A percentile compares a stretch with the other conserved stretches of the same genome.
Conservation (phyloP, 2,113 vertebrate genomes). For the Bubo scandiacus region DNA sequence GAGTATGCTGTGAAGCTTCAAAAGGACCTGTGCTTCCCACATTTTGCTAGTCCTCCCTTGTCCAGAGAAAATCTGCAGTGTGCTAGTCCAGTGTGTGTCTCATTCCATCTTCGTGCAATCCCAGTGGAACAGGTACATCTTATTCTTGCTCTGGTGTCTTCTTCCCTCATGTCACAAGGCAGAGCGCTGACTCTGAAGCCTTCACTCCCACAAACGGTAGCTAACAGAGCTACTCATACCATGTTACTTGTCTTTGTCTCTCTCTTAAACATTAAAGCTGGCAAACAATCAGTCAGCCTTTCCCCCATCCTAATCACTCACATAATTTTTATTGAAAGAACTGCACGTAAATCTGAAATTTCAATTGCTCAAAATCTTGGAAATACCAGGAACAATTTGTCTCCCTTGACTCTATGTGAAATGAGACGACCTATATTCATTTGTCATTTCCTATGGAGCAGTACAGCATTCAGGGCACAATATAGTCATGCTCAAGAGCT, state of each 20-base stretch:
- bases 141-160: neutral
- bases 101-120: neutral
- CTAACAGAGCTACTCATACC: neutral
- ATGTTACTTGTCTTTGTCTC: neutral
- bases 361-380: neutral
- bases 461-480: neutral
- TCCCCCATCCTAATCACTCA: neutral
- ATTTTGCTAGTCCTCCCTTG: neutral
- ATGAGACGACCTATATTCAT: neutral
- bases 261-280: neutral
- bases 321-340: neutral
- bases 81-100: neutral
- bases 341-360: neutral
- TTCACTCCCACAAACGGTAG: neutral
- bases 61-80: neutral
- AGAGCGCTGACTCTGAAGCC: neutral
- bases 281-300: neutral
- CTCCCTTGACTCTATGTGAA: neutral
- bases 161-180: neutral
- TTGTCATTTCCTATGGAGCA: neutral
- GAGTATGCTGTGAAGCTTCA: conserved; percentile 26
- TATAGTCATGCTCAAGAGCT: neutral
- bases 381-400: neutral
- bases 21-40: neutral
- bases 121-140: neutral